Percentiles rank a stretch among this genome's conserved stretches.
Conservation (phyloP, 2,113 vertebrate species). For the Lophochroa leadbeateri region DNA sequence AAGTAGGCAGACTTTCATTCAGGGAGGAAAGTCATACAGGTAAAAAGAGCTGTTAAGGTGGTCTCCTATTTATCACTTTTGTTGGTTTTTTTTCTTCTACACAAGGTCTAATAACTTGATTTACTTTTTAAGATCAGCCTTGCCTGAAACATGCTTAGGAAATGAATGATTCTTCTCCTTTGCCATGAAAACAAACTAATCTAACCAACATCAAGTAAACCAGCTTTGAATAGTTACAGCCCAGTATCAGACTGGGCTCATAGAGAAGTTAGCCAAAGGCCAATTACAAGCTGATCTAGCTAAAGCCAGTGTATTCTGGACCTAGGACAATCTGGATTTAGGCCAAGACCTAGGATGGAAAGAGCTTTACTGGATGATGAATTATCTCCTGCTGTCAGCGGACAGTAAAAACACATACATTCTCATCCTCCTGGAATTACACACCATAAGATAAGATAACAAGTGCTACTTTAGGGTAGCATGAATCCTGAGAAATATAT, state of each 20-base stretch:
- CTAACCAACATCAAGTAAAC: neutral
- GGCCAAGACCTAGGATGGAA: slow-evolving; percentile 54
- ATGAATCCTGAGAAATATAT: neutral
- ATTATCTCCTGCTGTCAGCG: slow-evolving; percentile 51
- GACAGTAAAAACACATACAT: slow-evolving; percentile 9
- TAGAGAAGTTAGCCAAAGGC: slow-evolving; percentile 61
- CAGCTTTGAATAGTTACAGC: neutral
- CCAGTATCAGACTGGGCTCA: slow-evolving; percentile 19
- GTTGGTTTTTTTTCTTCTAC: neutral
- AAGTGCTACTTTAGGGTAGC: neutral
- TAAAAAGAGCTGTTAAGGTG: neutral
- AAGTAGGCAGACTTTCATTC: neutral
- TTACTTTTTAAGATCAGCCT: neutral
- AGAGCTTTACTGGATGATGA: slow-evolving; percentile 67
- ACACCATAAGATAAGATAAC: neutral
- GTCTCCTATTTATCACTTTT: neutral
- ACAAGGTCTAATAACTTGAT: neutral
- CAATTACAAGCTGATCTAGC: slow-evolving; percentile 64
- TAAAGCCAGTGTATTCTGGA: slow-evolving; percentile 60
- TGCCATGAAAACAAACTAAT: neutral
- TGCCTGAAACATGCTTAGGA: neutral
- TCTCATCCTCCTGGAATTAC: slow-evolving; percentile 9
- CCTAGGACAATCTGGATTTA: slow-evolving; percentile 56
- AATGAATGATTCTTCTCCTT: neutral
- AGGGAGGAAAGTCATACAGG: neutral